Base-by-base conservation (phyloP, 2,797 vertebrate species). In the Cryptoprocta ferox region DNA sequence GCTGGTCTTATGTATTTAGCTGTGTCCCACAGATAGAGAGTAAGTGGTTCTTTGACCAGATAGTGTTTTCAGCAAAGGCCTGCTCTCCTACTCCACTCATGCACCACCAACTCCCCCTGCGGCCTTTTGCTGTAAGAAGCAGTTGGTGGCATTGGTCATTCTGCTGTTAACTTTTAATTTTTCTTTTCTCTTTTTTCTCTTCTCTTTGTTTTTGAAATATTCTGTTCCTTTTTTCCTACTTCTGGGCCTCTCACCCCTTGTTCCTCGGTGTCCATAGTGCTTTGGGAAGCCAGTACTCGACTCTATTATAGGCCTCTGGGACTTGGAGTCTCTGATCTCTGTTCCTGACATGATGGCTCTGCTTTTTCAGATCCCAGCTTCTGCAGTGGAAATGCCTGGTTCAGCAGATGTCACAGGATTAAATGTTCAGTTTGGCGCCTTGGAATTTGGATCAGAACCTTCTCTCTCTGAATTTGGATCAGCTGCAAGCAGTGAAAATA, bases 381-480 rank as follows among this genome's bases (percentile, higher is more conserved):
- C 99, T 48, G 99, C 99, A 6, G 99, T 99, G 95, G 99, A 99
- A 98, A 99, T 99, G 99, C 99, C 99, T 18, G 99, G 99, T 91
- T 99, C 99, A 19, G 98, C 99, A 24, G 99, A 99, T 16, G 94
- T 99, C 86, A 99, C 99, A 0, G 99, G 99, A 53, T 99, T 99
- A 92, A 99, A 99, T 97, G 99, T 99, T 97, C 99, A 99, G 98
- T 99, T 99, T 97, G 99, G 99, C 73, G 99, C 99, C 42, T 98
- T 99, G 85, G 99, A 99, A 98, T 99, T 99, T 97, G 99, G 99
- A 97, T 99, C 99, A 6, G 99, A 99, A 98, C 99, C 99, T 1
- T 98, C 99, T 0, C 97, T 99, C 81, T 98, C 99, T 4, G 99
- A 99, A 85, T 99, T 99, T 96, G 99, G 99, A 98, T 98, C 99